A percentile compares a stretch with the other conserved stretches of the same genome.
These are phyloP conservation scores for Stegastes partitus DNA, from an alignment of 2,113 vertebrate species.

Conservation along the genomic window DNA sequence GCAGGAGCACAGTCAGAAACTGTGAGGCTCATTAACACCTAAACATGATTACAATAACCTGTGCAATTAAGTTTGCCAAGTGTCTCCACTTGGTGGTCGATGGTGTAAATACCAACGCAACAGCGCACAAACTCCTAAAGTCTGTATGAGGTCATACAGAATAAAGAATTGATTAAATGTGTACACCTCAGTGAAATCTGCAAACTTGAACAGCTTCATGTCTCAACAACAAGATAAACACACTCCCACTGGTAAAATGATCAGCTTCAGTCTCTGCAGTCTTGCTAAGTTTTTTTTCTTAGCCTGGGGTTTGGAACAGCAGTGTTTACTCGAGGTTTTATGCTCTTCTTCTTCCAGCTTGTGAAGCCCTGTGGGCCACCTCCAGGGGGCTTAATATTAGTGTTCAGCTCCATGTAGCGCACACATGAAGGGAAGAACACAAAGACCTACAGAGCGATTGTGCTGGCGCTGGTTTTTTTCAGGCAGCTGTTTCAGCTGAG, in stretches of 20 bases:
- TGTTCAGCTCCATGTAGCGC: constrained; percentile 58
- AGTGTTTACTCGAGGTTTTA: constrained; percentile 57
- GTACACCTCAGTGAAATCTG: background rate
- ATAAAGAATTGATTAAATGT: too few species aligned
- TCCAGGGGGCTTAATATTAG: constrained; percentile 61
- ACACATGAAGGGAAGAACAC: constrained; percentile 41
- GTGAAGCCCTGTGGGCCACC: constrained; percentile 38
- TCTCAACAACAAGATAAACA: background rate
- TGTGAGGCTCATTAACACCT: background rate
- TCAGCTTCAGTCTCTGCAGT: background rate
- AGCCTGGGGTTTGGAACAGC: background rate
- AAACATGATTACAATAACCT: background rate
- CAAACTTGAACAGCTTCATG: background rate
- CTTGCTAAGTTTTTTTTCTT: background rate
- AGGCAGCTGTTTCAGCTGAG: constrained; percentile 25
- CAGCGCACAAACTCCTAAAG: too few species aligned
- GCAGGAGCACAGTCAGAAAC: background rate
- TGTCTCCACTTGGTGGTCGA: background rate
- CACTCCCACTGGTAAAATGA: background rate
- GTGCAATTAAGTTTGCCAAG: background rate
- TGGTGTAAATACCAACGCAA: too few species aligned
- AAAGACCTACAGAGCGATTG: constrained; percentile 51
- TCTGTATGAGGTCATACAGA: too few species aligned
- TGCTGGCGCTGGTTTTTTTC: constrained; percentile 13
- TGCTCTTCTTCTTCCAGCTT: constrained; percentile 47